Evolutionary conservation across 2,888 invertebrate genomes (phyloP), one percentile per base, ranked within the genome.

Genomic region (Antitype chi): DNA sequence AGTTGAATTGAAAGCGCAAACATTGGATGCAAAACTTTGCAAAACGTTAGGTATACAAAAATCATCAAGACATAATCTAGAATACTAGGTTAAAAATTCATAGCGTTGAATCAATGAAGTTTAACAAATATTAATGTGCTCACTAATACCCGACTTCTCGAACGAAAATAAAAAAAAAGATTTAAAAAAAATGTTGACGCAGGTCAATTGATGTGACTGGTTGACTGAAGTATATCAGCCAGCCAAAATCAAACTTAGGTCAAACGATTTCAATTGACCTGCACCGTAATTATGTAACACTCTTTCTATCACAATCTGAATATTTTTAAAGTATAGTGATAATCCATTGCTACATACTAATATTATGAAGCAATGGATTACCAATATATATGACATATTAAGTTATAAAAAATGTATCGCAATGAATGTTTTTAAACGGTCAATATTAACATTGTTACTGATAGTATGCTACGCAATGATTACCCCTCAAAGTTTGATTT

Each of bases 11-110:
- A 38, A 78, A 80, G 70, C 78, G 20, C 67, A 70, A 67, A 70
- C 66, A 59, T 71, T 83, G 78, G 43, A 64, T 57, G 70, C 78
- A 15, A 57, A 55, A n/a, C 23, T 70, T 32, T 67, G 49, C 64
- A n/a, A 78, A 59, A 55, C 52, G 75, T 57, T 63, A 69, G 15
- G 11, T 68, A 20, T 52, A 76, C 77, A 68, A 68, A 32, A 15
- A 28, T 49, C 25, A n/a, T 38, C 9, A 25, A 57, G 23, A 23
- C 53, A 69, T 69, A 63, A 11, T n/a, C 52, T 53, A 38, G 25
- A 77, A 70, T 49, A 64, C 20, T 23, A 32, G 9, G 28, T 49
- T 20, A 28, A 11, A 32, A 23, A 32, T 4, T 0, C n/a, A 8
- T 38, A 25, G 25, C 6, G 6, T 53, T 52, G 7, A 32, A 68